Conservation (phyloP, 1,140 invertebrate genomes). For the Zaprionus capensis region DNA sequence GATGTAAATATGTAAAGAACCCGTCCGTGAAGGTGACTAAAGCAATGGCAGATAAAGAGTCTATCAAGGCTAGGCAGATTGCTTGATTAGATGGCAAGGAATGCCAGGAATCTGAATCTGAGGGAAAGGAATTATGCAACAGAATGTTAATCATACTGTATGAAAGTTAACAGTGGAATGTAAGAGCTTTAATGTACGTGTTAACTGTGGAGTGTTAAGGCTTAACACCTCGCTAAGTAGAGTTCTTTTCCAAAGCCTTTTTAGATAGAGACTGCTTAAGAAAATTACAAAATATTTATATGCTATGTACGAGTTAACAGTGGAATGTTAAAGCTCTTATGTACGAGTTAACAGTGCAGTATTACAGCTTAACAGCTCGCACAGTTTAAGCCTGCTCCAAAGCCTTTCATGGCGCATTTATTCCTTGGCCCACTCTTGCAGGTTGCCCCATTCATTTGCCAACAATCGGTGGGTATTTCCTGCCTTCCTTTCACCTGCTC, state of each 20-base stretch:
- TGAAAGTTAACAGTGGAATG: background rate
- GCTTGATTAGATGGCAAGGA: constrained; percentile 22
- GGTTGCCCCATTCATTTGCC: constrained; percentile 52
- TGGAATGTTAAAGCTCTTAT: background rate
- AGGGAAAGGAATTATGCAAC: constrained; percentile 2
- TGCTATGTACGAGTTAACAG: background rate
- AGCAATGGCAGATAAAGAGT: background rate
- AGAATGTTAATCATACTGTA: background rate
- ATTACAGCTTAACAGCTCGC: background rate
- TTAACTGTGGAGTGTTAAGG: background rate
- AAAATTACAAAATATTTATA: background rate
- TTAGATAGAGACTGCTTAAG: background rate
- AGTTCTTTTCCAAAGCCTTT: background rate
- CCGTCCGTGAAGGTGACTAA: background rate
- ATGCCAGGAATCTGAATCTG: background rate
- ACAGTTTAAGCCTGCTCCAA: background rate
- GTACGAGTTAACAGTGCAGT: background rate
- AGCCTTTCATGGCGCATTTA: constrained; percentile 23
- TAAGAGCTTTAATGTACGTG: background rate
- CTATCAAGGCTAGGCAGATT: constrained; percentile 15
- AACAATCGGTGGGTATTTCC: constrained; percentile 66
- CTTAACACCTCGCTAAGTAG: background rate
- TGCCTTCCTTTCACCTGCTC: constrained; percentile 1
- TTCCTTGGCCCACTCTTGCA: constrained; percentile 14
- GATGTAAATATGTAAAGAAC: constrained; percentile 20